phyloP scores from a whole-genome alignment of 2,797 vertebrate species.

The Rhinophrynus dorsalis region DNA sequence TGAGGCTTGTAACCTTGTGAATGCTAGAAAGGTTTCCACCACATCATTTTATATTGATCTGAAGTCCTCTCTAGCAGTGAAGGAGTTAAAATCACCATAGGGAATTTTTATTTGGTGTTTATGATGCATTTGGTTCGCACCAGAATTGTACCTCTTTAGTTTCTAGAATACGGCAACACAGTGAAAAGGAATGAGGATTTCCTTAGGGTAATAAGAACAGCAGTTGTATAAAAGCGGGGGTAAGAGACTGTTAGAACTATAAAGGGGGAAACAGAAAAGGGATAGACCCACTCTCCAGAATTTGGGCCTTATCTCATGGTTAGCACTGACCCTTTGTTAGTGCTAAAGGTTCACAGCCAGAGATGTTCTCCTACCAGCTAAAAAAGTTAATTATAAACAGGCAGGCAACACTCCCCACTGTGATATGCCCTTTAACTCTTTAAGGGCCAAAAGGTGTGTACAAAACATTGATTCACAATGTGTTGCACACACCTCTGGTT shows the following conservation, averaged over 20 bases:
- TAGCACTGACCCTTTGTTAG: neutral
- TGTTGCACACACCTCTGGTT: no score
- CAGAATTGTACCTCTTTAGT: no score
- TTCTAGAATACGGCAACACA: no score
- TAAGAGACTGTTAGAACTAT: neutral
- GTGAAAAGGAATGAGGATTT: neutral
- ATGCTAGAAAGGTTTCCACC: no score
- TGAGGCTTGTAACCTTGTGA: no score
- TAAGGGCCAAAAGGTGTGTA: no score
- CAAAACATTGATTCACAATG: no score
- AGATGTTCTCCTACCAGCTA: slow-evolving; percentile 22
- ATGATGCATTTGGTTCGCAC: no score
- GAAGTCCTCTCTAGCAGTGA: no score
- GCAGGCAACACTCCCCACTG: slow-evolving; percentile 9
- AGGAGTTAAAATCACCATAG: no score
- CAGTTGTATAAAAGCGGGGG: neutral
- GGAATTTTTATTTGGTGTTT: no score
- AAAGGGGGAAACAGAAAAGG: neutral
- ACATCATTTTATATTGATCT: no score
- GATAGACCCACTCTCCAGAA: neutral
- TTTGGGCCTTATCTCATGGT: neutral
- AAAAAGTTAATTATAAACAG: slow-evolving; percentile 17
- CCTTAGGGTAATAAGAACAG: neutral
- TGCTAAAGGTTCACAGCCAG: neutral
- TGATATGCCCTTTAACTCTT: slow-evolving; percentile 6